A percentile compares a stretch with the other conserved stretches of the same genome.
These are phyloP conservation scores for Drosophila nebulosa DNA, from an alignment of 1,140 invertebrate species.

Conservation along the genomic window DNA sequence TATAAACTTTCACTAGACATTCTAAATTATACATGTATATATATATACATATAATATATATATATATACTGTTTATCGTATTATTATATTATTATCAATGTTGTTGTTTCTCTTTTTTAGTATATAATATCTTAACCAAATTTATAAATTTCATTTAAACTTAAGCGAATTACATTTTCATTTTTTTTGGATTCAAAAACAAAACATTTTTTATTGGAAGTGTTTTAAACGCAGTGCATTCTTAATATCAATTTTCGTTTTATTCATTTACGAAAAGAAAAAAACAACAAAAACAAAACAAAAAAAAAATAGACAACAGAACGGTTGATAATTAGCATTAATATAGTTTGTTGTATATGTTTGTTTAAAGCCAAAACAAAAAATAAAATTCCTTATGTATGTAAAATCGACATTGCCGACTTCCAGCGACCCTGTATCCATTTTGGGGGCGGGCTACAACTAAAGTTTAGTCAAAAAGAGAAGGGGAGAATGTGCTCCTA, in stretches of 20 bases:
- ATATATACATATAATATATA: constrained; percentile 32
- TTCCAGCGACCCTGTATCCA: not conserved
- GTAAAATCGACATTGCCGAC: not conserved
- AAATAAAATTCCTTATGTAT: not conserved
- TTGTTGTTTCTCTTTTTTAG: constrained; percentile 30
- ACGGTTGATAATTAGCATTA: not conserved
- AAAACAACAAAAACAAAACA: not conserved
- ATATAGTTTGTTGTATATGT: not conserved
- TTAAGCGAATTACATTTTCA: constrained; percentile 70
- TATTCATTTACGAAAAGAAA: constrained; percentile 4
- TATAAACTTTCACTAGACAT: constrained; percentile 66
- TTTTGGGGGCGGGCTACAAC: not conserved
- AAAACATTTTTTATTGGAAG: not conserved
- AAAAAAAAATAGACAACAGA: not conserved
- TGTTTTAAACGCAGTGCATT: not conserved
- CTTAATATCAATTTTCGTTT: constrained; percentile 7
- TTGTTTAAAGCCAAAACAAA: not conserved
- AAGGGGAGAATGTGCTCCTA: not conserved
- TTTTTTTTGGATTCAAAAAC: constrained; percentile 15
- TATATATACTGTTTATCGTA: constrained; percentile 30
- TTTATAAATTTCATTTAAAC: constrained; percentile 77
- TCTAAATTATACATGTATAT: constrained; percentile 44
- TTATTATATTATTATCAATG: constrained; percentile 4
- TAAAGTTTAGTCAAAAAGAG: not conserved
- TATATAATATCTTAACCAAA: constrained; percentile 71